These are phyloP conservation scores for human DNA, from an alignment of 2,113 vertebrate genomes.

Conservation along the genomic window GRCh38 chr6:1282501-1283000, in stretches of 20 bases:
- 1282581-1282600: not conserved
- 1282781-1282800: not conserved
- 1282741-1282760: not conserved
- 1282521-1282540: not conserved
- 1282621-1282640: not conserved
- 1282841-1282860: not conserved
- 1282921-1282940: not conserved
- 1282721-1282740: not conserved
- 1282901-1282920: not conserved
- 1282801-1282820: not conserved
- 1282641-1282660: not conserved
- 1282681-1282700: not conserved
- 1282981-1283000: not conserved
- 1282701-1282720: not conserved
- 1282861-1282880: not conserved
- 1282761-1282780: not conserved
- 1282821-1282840: not conserved
- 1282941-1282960: not conserved
- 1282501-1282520: not conserved
- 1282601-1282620: not conserved
- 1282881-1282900: not conserved
- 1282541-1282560: not conserved
- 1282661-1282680: too few species aligned
- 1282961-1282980: not conserved
- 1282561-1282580: not conserved